These are phyloP conservation scores for Drosophila varians DNA, from an alignment of 1,140 invertebrate species.

Conservation along the genomic window DNA sequence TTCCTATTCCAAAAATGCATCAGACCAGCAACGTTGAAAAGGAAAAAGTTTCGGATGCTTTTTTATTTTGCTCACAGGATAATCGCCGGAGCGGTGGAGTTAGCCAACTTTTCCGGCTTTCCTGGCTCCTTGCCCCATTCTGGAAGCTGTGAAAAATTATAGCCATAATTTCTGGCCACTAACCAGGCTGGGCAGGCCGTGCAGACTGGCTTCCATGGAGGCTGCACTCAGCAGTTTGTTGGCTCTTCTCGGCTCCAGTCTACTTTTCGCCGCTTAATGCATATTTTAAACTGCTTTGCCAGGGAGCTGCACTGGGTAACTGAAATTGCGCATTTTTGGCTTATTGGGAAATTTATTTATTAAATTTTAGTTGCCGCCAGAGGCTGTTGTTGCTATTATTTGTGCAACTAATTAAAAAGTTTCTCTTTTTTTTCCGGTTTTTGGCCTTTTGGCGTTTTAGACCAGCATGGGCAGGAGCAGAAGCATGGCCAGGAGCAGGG, in stretches of 20 bases:
- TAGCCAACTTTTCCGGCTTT: conserved; percentile 12
- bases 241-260: conserved; percentile 9
- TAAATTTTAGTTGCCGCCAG: conserved; percentile 57
- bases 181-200: conserved; percentile 54
- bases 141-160: conserved; percentile 69
- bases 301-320: conserved; percentile 24
- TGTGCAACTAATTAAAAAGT: conserved; percentile 77
- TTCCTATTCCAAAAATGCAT: conserved; percentile 33
- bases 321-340: conserved; percentile 63
- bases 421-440: conserved; percentile 29
- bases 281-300: conserved; percentile 70
- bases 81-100: conserved; percentile 42
- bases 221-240: conserved; percentile 23
- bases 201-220: conserved; percentile 24
- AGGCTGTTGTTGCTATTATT: conserved; percentile 41
- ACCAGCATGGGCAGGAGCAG: background rate
- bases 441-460: conserved; percentile 19
- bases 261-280: conserved; percentile 68
- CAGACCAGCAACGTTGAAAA: conserved; percentile 29
- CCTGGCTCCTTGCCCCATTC: conserved; percentile 3
- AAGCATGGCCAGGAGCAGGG: no score
- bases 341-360: conserved; percentile 81
- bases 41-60: conserved; percentile 30
- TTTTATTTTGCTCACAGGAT: conserved; percentile 44
- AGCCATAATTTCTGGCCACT: conserved; percentile 76